Percentiles rank a stretch among this genome's conserved stretches.
Evolutionary conservation across 2,888 invertebrate species (phyloP).

Genomic region (Zeuzera pyrina): DNA sequence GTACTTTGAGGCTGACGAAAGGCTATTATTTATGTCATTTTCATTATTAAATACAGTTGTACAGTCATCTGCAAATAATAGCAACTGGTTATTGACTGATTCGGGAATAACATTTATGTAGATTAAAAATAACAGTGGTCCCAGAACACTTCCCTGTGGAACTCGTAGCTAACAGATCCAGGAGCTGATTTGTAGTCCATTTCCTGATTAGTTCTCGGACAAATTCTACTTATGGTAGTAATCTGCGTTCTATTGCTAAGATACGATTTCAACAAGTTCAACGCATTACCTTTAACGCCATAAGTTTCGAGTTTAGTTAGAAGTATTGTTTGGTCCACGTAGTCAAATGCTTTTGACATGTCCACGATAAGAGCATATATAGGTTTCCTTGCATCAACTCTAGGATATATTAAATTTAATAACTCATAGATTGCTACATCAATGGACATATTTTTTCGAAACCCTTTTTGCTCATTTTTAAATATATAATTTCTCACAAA

Average conservation of each 20-base stretch:
- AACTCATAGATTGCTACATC: slow-evolving; percentile 6
- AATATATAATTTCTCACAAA: too few species aligned
- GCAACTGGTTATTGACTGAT: too few species aligned
- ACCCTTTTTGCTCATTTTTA: slow-evolving; percentile 12
- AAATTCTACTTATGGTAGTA: slow-evolving; percentile 1
- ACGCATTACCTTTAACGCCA: slow-evolving; percentile 5
- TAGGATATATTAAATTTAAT: slow-evolving; percentile 1
- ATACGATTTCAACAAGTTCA: slow-evolving; percentile 2
- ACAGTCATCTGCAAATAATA: too few species aligned
- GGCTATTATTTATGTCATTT: too few species aligned
- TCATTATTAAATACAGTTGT: too few species aligned
- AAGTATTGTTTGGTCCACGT: slow-evolving; percentile 4
- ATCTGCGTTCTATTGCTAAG: slow-evolving; percentile 2
- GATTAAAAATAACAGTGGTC: too few species aligned
- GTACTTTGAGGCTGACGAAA: too few species aligned
- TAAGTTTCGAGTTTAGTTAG: slow-evolving; percentile 4
- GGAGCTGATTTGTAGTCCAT: neutral
- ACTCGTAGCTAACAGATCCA: too few species aligned
- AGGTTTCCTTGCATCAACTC: slow-evolving; percentile 2
- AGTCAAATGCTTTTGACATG: slow-evolving; percentile 11
- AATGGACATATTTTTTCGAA: slow-evolving; percentile 10
- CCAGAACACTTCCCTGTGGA: too few species aligned
- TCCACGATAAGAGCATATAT: slow-evolving; percentile 9
- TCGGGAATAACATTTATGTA: too few species aligned
- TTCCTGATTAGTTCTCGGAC: slow-evolving; percentile 1